These are phyloP conservation scores for Nasua narica DNA, from an alignment of 2,797 vertebrate species.

Conservation along the genomic window DNA sequence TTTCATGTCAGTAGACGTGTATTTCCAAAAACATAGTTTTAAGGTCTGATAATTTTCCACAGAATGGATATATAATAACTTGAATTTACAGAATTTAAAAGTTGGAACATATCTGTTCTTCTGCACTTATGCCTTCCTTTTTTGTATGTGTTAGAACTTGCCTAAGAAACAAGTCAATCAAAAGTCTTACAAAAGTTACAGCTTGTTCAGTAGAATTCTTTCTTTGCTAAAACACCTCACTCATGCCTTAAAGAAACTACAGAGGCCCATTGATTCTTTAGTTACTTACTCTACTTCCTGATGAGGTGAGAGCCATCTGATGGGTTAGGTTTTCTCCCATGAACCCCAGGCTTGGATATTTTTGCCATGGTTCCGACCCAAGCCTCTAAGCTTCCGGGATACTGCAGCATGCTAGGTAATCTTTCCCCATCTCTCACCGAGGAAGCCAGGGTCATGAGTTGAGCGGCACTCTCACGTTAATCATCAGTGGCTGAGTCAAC, in stretches of 20 bases:
- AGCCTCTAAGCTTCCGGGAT: not conserved
- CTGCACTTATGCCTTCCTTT: not conserved
- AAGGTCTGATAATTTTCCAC: not conserved
- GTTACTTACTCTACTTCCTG: not conserved
- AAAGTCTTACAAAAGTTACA: not conserved
- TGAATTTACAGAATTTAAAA: not conserved
- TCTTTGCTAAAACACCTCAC: not conserved
- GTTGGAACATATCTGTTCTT: not conserved
- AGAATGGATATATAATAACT: not conserved
- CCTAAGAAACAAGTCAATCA: not conserved
- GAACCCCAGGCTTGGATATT: not conserved
- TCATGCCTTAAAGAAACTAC: not conserved
- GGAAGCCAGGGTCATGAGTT: not conserved
- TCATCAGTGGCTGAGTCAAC: not conserved
- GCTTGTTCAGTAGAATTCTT: not conserved
- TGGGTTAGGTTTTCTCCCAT: not conserved
- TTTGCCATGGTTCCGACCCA: not conserved
- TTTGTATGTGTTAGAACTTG: not conserved
- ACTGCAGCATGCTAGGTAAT: not conserved
- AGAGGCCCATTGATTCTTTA: not conserved
- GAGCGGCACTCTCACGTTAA: not conserved
- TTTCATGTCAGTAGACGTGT: not conserved
- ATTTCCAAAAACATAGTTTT: slow-evolving; percentile 3
- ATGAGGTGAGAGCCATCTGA: not conserved
- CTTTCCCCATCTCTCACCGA: not conserved